Base-by-base conservation (phyloP, 2,888 invertebrate genomes). In the Clitarchus hookeri region DNA sequence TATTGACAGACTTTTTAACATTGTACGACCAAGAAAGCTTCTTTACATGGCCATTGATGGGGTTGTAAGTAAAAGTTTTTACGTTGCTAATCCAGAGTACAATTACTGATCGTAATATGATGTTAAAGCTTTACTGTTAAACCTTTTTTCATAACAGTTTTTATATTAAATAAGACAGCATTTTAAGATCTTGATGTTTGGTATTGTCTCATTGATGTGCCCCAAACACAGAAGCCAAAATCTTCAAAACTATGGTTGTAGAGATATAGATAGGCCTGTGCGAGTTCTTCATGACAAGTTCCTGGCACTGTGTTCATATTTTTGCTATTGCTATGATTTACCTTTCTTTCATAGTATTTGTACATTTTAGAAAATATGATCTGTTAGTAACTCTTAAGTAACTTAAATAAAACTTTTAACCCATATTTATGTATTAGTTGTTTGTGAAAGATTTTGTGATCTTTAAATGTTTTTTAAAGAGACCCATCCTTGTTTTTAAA, bases 31-130 rank as follows among this genome's bases (percentile, higher is more conserved):
- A 0, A 94, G 98, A 89, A 98, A 98, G 91, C 89, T 99, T 83
- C 92, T 99, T 88, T 99, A 99, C 92, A 99, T 99, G 99, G 99
- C 99, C 85, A 99, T 99, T 91, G 99, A 99, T 93, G 99, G 99
- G 88, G 99, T 99, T 89, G 96, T 96, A 91, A 93, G 95, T 93
- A 85, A 87, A 12, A 79, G 19, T 27, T 27, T 19, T 80, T 80
- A 80, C 19, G 27, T 27, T 27, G 80, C n/a, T 80, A 26, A 80
- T 19, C 13, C n/a, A 80, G 23, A 80, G 80, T 78, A 78, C 6
- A 80, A 23, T 80, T 80, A 13, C 26, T 27, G 27, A 27, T 80
- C 23, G 16, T 80, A 27, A 13, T 23, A 23, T 0, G 19, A 27
- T 82, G 82, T 82, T n/a, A 36, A 8, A 11, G 8, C 36, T 11